These are phyloP conservation scores for Pseudochaenichthys georgianus DNA, from an alignment of 2,797 vertebrate genomes.

Conservation along the genomic window DNA sequence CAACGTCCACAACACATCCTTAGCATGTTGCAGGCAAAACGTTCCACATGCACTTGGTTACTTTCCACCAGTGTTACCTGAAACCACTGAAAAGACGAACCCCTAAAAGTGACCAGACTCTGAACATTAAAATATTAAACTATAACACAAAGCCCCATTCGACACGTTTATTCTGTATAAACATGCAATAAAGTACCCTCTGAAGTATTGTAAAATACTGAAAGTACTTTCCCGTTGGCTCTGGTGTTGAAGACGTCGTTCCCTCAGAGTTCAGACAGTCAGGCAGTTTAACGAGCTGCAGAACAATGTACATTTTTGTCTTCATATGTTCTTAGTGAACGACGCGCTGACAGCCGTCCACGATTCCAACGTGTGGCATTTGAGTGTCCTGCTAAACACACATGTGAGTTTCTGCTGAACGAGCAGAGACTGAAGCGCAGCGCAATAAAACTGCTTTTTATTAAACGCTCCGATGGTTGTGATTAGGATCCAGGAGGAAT, in stretches of 20 bases:
- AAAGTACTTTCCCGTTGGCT: background rate
- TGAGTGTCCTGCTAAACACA: slow-evolving; percentile 42
- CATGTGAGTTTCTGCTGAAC: slow-evolving; percentile 36
- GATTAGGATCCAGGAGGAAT: slow-evolving; percentile 55
- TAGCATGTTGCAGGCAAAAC: no score
- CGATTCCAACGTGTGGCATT: slow-evolving; percentile 48
- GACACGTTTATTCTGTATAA: no score
- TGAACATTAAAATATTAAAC: no score
- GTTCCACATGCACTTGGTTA: no score
- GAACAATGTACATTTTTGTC: background rate
- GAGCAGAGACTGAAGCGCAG: slow-evolving; percentile 30
- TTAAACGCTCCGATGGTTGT: slow-evolving; percentile 46
- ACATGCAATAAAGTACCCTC: background rate
- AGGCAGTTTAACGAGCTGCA: background rate
- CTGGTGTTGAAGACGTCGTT: background rate
- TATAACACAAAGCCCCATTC: no score
- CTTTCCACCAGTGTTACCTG: no score
- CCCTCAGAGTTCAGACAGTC: background rate
- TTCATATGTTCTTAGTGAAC: slow-evolving; percentile 10
- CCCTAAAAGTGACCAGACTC: no score
- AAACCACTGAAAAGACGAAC: no score
- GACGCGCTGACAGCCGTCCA: slow-evolving; percentile 51
- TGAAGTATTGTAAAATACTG: no score
- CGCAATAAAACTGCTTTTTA: slow-evolving; percentile 55
- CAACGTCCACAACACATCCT: no score